phyloP scores from a whole-genome alignment of 2,888 invertebrate species.

The Halictus quadricinctus region DNA sequence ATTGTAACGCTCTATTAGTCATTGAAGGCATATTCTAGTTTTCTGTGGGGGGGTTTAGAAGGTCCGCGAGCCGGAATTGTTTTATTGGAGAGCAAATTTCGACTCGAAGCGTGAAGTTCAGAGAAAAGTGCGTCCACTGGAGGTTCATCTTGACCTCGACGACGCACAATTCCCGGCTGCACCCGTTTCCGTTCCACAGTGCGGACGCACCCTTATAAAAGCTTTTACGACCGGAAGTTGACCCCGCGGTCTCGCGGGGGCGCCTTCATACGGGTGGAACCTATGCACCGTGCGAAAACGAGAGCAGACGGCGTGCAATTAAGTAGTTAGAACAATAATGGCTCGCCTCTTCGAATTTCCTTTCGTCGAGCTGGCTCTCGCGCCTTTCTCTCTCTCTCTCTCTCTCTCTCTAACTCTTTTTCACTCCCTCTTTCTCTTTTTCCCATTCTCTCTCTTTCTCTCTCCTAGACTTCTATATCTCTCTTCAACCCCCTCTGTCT shows the following conservation, averaged over 20 bases:
- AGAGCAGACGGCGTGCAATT: constrained; percentile 30
- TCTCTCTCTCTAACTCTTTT: background rate
- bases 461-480: no score
- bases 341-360: constrained; percentile 35
- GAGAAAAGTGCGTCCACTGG: background rate
- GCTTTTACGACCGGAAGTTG: constrained; percentile 77
- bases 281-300: constrained; percentile 50
- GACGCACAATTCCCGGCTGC: constrained; percentile 59
- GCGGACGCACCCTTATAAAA: constrained; percentile 72
- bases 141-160: constrained; percentile 35
- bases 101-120: background rate
- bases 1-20: no score
- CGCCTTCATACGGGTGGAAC: constrained; percentile 34
- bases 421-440: background rate
- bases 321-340: constrained; percentile 62
- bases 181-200: constrained; percentile 61
- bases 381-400: no score
- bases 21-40: background rate
- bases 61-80: background rate
- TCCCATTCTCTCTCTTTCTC: no score
- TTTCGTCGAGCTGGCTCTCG: background rate
- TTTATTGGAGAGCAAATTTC: background rate
- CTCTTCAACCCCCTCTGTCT: no score
- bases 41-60: background rate
- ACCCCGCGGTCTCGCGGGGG: constrained; percentile 66